These are phyloP conservation scores for Drosophila nikananu DNA, from an alignment of 1,140 invertebrate genomes.

Conservation along the genomic window DNA sequence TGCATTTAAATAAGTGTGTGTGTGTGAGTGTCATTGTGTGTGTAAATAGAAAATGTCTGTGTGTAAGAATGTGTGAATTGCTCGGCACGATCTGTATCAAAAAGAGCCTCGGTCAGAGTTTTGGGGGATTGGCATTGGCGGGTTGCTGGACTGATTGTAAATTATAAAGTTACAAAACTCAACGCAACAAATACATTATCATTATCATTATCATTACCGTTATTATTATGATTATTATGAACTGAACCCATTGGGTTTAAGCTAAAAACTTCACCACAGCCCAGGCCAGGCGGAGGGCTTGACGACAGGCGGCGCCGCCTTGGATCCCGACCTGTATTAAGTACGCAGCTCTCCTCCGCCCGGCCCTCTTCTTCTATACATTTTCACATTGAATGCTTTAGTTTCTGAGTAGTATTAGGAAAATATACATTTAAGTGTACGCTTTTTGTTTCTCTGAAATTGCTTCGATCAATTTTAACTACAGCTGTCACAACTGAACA, in stretches of 20 bases:
- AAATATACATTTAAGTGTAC: constrained; percentile 42
- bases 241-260: constrained; percentile 71
- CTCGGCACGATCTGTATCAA: constrained; percentile 41
- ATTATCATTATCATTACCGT: not conserved
- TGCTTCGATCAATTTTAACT: constrained; percentile 49
- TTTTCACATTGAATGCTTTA: constrained; percentile 55
- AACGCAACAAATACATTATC: constrained; percentile 71
- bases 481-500: constrained; percentile 50
- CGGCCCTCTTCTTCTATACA: constrained; percentile 28
- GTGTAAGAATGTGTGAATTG: constrained; percentile 46
- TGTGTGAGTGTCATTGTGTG: constrained; percentile 29
- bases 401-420: constrained; percentile 50
- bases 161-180: constrained; percentile 69
- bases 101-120: constrained; percentile 46
- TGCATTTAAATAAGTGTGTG: constrained; percentile 48
- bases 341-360: constrained; percentile 41
- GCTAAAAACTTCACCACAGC: constrained; percentile 45
- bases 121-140: constrained; percentile 21
- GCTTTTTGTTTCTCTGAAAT: constrained; percentile 24
- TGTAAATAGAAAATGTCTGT: constrained; percentile 51
- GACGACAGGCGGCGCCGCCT: not conserved
- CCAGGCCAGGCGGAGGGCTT: constrained; percentile 23
- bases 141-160: constrained; percentile 49
- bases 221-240: constrained; percentile 50
- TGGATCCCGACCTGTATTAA: constrained; percentile 47